phyloP scores from a whole-genome alignment of 2,113 vertebrate genomes.

The Arizona elegans region DNA sequence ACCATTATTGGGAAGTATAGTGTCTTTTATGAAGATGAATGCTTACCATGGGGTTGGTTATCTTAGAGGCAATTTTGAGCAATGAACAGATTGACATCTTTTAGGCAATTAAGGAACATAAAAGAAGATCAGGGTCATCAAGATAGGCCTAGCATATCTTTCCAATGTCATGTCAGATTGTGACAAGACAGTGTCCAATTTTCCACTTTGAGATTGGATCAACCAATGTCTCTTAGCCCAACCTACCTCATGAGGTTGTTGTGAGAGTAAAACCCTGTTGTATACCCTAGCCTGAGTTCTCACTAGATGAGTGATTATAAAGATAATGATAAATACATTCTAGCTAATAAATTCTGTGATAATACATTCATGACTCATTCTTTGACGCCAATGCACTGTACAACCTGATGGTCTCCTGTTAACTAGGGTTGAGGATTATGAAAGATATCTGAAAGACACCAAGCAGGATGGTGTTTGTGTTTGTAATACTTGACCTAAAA shows the following conservation, averaged over 20 bases:
- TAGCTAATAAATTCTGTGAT: background rate
- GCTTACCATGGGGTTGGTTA: background rate
- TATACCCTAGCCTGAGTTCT: background rate
- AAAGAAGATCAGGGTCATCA: background rate
- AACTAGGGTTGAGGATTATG: background rate
- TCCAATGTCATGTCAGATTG: background rate
- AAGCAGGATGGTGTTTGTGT: background rate
- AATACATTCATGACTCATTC: background rate
- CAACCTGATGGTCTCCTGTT: background rate
- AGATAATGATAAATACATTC: background rate
- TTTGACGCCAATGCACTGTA: background rate
- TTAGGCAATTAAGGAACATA: too few species aligned
- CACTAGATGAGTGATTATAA: background rate
- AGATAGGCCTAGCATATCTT: background rate
- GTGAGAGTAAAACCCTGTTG: background rate
- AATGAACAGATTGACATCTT: background rate
- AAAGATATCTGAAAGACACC: background rate
- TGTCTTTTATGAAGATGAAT: background rate
- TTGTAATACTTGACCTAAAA: background rate
- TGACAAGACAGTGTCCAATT: background rate
- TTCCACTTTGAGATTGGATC: background rate
- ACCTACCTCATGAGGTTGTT: background rate
- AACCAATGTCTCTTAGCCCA: background rate
- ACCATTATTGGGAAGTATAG: background rate
- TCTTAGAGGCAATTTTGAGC: background rate